A percentile compares a stretch with the other conserved stretches of the same genome.
phyloP scores from a whole-genome alignment of 2,888 invertebrate species.

The Amphipoea oculea region DNA sequence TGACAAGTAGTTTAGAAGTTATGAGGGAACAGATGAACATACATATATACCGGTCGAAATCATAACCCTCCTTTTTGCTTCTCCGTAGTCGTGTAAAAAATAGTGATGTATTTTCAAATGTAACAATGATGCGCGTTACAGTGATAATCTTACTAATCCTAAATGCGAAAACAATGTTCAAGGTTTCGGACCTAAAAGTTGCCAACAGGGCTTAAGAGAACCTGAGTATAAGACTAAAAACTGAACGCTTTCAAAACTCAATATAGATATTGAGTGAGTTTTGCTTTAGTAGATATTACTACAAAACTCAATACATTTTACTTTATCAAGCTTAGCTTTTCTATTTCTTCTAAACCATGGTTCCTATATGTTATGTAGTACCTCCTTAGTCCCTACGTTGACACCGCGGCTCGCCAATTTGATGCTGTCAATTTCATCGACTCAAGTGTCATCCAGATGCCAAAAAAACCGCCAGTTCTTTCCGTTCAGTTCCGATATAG shows the following conservation, averaged over 20 bases:
- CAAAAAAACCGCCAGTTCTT: too few species aligned
- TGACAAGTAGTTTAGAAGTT: too few species aligned
- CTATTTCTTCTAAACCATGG: background rate
- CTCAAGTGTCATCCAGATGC: too few species aligned
- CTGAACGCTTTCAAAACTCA: background rate
- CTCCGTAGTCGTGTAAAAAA: background rate
- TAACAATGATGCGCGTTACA: background rate
- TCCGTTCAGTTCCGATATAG: background rate
- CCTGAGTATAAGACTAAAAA: background rate
- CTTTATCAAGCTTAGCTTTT: background rate
- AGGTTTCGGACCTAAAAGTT: background rate
- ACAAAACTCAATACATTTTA: background rate
- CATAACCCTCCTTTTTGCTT: too few species aligned
- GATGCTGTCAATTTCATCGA: too few species aligned
- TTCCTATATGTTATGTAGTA: background rate
- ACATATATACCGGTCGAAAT: too few species aligned
- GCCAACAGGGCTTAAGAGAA: background rate
- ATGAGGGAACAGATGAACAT: too few species aligned
- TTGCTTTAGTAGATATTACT: background rate
- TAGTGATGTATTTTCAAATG: background rate
- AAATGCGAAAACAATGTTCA: background rate
- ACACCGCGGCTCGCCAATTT: too few species aligned
- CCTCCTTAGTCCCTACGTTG: too few species aligned
- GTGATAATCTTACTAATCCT: background rate
- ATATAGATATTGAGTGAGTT: background rate